These are phyloP conservation scores for Calycopis cecrops DNA, from an alignment of 1,140 invertebrate species.

Conservation along the genomic window DNA sequence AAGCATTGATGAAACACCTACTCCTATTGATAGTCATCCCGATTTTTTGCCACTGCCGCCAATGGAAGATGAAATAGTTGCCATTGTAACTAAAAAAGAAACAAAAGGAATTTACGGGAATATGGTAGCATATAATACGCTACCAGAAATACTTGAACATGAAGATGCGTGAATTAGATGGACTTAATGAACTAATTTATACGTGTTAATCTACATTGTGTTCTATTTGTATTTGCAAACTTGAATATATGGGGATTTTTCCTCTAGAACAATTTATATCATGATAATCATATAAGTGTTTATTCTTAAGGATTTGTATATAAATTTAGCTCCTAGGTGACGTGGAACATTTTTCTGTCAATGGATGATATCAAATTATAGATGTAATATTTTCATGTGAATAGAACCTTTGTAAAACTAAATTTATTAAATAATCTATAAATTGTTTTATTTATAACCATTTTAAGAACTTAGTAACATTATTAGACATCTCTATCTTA, in stretches of 20 bases:
- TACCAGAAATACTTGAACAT: slow-evolving; percentile 69
- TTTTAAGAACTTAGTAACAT: too few species aligned
- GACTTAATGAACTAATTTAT: slow-evolving; percentile 2
- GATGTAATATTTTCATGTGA: slow-evolving; percentile 64
- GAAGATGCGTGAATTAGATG: slow-evolving; percentile 47
- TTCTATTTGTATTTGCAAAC: slow-evolving; percentile 17
- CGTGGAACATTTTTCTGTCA: slow-evolving; percentile 13
- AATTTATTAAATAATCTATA: slow-evolving; percentile 48
- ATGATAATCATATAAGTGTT: background rate
- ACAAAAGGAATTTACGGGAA: slow-evolving; percentile 58
- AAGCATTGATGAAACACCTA: slow-evolving; percentile 64
- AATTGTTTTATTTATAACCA: background rate
- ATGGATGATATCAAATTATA: slow-evolving; percentile 60
- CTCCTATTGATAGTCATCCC: slow-evolving; percentile 37
- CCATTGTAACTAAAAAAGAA: slow-evolving; percentile 72
- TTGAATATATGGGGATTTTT: slow-evolving; percentile 53
- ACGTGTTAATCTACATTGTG: slow-evolving; percentile 13
- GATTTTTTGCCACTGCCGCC: slow-evolving; percentile 59
- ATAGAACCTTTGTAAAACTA: slow-evolving; percentile 66
- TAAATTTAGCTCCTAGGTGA: slow-evolving; percentile 3
- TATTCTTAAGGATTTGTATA: slow-evolving; percentile 1
- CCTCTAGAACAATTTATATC: slow-evolving; percentile 14
- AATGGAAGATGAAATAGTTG: slow-evolving; percentile 69
- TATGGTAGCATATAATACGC: slow-evolving; percentile 71
- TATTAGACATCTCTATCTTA: too few species aligned